Evolutionary conservation across 2,888 invertebrate species (phyloP), one percentile per base, ranked within the genome.

Genomic region (Cheilosia variabilis): DNA sequence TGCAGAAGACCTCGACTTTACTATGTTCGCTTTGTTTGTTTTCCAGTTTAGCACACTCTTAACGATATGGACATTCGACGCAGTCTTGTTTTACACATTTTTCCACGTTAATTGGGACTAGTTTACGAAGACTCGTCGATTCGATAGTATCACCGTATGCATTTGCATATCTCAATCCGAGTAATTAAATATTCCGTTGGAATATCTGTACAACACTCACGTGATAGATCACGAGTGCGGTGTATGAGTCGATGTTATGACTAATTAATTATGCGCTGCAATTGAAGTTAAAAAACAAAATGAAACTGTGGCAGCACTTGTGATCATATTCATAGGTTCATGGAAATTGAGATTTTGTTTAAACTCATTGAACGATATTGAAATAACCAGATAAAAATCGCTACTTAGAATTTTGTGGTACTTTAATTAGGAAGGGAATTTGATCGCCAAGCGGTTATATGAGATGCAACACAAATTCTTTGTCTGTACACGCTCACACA

Each of bases 111-210:
- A 68, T 72, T 57, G 34, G 65, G 52, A 22, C 73, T 37, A 71
- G 55, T 57, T 45, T 60, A n/a, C 15, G n/a, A 27, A 37, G 13
- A 24, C 71, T 6, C 63, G 63, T 41, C 41, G 63, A 52, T 72
- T 41, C 41, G 63, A 52, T 72, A n/a, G 53, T 24, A 52, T 27
- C 53, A 1, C 31, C 31, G 27, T 7, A 7, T 31, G 9, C 9
- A 31, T 24, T 41, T 37, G 3, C 34, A 15, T 52, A 52, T 27
- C 52, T 22, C 4, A 52, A 24, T 50, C 24, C 13, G 22, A 37
- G 65, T 47, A 75, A 80, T 80, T 75, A 75, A 13, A 27, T 75
- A 80, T 80, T 80, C 80, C 41, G 17, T 60, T 41, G 58, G 43
- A 53, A 53, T 60, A 66, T 58, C 55, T 69, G 34, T 13, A 24